Evolutionary conservation across 2,888 invertebrate species (phyloP).

Genomic region (Meiosimyza decipiens): DNA sequence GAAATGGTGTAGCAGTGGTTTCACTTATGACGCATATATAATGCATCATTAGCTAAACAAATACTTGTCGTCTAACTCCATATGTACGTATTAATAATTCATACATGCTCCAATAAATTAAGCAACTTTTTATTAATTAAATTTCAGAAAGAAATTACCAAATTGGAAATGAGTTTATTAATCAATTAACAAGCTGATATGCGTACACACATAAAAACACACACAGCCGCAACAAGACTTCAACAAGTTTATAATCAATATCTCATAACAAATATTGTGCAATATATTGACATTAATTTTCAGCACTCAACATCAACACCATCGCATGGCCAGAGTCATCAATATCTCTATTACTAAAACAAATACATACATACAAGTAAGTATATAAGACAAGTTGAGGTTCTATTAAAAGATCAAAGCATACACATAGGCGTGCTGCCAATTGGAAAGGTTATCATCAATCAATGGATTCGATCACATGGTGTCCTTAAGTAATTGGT

Average conservation of each 20-base stretch:
- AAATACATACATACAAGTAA: too few species aligned
- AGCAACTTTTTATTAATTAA: too few species aligned
- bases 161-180: neutral
- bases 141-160: too few species aligned
- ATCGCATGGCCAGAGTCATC: neutral
- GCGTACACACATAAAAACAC: neutral
- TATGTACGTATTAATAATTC: too few species aligned
- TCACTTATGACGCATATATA: too few species aligned
- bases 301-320: neutral
- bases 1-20: too few species aligned
- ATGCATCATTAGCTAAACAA: too few species aligned
- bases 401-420: neutral
- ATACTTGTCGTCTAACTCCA: too few species aligned
- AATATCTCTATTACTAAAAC: neutral
- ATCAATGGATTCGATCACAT: neutral
- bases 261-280: neutral
- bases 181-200: neutral
- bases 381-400: too few species aligned
- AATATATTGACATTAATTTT: slow-evolving; percentile 5
- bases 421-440: neutral
- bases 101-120: too few species aligned
- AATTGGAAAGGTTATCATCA: neutral
- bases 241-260: neutral
- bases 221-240: neutral
- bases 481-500: too few species aligned